Percentiles rank a stretch among this genome's conserved stretches.
These are phyloP conservation scores for Drosophila niveifrons DNA, from an alignment of 2,888 invertebrate species.

Conservation along the genomic window DNA sequence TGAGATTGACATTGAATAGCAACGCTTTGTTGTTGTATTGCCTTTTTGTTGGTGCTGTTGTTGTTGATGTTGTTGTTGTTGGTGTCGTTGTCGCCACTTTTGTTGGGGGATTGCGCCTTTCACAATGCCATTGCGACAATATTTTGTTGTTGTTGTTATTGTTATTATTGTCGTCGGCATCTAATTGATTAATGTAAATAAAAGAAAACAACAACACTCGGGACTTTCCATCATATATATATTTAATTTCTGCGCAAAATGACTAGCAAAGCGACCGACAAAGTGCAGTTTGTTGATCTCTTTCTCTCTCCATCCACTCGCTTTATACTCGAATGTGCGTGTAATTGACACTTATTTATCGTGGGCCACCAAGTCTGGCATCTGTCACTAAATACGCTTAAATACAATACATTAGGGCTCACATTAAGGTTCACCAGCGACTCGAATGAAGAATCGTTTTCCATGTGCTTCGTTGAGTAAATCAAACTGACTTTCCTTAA, in stretches of 20 bases:
- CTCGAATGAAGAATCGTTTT: background rate
- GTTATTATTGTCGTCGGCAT: conserved; percentile 46
- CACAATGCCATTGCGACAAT: conserved; percentile 43
- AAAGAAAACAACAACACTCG: conserved; percentile 34
- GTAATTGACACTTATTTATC: conserved; percentile 47
- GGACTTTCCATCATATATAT: conserved; percentile 46
- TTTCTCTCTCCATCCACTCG: conserved; percentile 17
- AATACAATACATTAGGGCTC: conserved; percentile 11
- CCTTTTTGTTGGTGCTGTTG: background rate
- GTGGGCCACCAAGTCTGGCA: conserved; percentile 21
- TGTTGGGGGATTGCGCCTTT: conserved; percentile 43
- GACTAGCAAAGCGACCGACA: conserved; percentile 6
- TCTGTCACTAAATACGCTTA: conserved; percentile 26
- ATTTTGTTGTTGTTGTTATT: conserved; percentile 32
- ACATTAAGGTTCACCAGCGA: conserved; percentile 6
- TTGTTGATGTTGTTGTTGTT: conserved; percentile 20
- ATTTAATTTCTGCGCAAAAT: conserved; percentile 47
- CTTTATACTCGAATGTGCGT: conserved; percentile 17
- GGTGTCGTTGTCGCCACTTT: conserved; percentile 44
- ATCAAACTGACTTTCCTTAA: background rate
- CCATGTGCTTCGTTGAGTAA: background rate
- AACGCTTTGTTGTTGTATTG: conserved; percentile 28
- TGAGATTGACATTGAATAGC: conserved; percentile 79
- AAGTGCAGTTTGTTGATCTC: conserved; percentile 56
- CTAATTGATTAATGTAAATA: conserved; percentile 78